A percentile compares a stretch with the other conserved stretches of the same genome.
Conservation (phyloP, 1,140 invertebrate species). For the Trichomalopsis sarcophagae region DNA sequence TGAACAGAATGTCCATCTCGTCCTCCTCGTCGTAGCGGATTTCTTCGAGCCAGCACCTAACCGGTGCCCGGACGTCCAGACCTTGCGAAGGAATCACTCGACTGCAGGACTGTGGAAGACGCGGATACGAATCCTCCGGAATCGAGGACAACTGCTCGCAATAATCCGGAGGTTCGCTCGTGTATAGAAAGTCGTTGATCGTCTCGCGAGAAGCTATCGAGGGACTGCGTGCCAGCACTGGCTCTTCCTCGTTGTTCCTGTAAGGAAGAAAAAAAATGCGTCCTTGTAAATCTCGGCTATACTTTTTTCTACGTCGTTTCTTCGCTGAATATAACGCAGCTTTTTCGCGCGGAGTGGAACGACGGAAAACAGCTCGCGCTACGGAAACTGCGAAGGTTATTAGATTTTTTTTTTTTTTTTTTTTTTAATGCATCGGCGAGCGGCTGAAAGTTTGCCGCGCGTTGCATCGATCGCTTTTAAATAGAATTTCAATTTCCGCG, state of each 20-base stretch:
- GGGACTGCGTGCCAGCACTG: neutral
- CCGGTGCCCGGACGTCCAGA: constrained; percentile 50
- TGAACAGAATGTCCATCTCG: constrained; percentile 64
- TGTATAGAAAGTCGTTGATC: constrained; percentile 67
- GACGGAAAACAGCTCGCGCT: neutral
- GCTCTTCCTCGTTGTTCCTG: neutral
- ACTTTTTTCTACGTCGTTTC: too few species aligned
- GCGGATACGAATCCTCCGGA: neutral
- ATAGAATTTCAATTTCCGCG: constrained; percentile 1
- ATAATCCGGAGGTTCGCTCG: constrained; percentile 64
- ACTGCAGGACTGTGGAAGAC: neutral
- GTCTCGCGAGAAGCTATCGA: constrained; percentile 17
- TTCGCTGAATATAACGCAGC: too few species aligned
- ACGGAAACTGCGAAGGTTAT: neutral
- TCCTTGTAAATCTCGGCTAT: too few species aligned
- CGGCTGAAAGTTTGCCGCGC: neutral
- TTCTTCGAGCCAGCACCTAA: constrained; percentile 65
- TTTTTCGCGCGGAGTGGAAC: neutral
- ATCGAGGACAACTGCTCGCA: constrained; percentile 18
- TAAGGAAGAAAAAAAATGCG: neutral
- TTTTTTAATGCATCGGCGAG: too few species aligned
- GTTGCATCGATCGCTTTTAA: neutral
- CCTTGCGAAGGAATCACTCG: constrained; percentile 32
- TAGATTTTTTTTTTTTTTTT: neutral
- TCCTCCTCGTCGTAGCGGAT: constrained; percentile 59